These are phyloP conservation scores for Didymodactylos carnosus DNA, from an alignment of 2,888 invertebrate species.

Conservation along the genomic window DNA sequence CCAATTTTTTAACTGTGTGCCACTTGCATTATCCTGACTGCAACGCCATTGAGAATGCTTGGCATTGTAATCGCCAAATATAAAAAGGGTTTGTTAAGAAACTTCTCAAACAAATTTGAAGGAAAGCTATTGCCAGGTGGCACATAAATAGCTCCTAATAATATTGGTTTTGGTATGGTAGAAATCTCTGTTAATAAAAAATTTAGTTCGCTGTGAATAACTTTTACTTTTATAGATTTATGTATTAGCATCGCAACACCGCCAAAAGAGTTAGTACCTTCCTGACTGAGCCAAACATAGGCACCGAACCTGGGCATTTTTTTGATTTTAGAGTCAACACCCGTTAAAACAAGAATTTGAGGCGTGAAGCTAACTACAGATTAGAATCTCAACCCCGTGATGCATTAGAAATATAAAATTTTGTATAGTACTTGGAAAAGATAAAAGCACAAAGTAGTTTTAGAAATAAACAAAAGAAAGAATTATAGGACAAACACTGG, in stretches of 20 bases:
- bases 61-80: not conserved
- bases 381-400: no score
- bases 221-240: not conserved
- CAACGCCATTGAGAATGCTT: not conserved
- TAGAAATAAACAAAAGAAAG: no score
- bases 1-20: not conserved
- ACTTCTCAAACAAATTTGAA: not conserved
- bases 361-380: no score
- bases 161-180: not conserved
- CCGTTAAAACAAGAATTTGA: no score
- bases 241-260: not conserved
- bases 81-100: not conserved
- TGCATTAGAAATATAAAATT: no score
- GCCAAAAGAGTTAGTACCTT: not conserved
- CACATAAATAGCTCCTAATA: not conserved
- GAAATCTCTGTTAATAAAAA: not conserved
- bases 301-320: no score
- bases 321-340: no score
- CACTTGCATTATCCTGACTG: not conserved
- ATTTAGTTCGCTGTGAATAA: not conserved
- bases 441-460: no score
- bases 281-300: not conserved
- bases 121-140: not conserved
- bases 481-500: no score
- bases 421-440: no score